Evolutionary conservation across 2,888 invertebrate species (phyloP).

Genomic region (Cerastoderma edule): DNA sequence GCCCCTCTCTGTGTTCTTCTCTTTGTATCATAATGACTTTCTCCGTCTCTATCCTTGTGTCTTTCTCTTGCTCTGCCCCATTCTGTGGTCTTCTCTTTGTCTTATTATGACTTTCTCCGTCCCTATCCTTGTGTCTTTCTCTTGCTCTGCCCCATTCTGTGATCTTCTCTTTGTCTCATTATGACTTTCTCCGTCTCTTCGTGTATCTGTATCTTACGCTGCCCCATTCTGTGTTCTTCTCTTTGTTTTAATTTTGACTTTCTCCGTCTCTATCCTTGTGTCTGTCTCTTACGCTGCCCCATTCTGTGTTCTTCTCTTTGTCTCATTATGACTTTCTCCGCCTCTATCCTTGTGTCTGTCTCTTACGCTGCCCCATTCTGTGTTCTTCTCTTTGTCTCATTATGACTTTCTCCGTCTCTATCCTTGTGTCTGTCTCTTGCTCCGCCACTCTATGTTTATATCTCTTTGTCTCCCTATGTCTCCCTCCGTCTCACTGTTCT

Average conservation of each 20-base stretch:
- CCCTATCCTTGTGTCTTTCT: no score
- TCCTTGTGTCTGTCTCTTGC: neutral
- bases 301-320: neutral
- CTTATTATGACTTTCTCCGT: no score
- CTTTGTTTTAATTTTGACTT: neutral
- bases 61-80: no score
- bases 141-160: no score
- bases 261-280: neutral
- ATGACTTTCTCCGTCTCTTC: neutral
- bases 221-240: neutral
- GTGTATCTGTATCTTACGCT: neutral
- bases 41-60: no score
- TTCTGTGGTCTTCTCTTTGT: no score
- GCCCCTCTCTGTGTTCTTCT: no score
- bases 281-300: neutral
- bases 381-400: neutral
- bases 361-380: neutral
- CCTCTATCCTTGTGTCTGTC: neutral
- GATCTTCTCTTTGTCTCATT: neutral
- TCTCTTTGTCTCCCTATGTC: neutral
- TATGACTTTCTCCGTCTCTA: neutral
- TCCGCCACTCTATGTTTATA: neutral
- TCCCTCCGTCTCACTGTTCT: neutral
- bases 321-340: neutral
- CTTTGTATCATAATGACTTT: no score